Evolutionary conservation across 2,113 vertebrate genomes (phyloP).

Genomic region (Buteo buteo): DNA sequence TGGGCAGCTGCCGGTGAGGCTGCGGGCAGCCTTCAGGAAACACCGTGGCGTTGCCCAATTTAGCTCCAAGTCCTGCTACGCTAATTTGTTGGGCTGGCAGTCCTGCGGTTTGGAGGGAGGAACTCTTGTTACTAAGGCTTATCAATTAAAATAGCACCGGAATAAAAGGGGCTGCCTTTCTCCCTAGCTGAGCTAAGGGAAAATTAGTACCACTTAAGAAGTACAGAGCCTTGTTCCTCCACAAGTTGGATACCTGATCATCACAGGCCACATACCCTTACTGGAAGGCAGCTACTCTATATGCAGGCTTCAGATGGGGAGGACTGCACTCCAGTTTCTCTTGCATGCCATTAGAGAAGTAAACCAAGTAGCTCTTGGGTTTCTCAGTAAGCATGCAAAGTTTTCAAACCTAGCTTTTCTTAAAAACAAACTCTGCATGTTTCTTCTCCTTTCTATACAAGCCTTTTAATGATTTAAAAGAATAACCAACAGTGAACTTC

Average conservation of each 20-base stretch:
- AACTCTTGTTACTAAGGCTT: not conserved
- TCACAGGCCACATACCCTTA: not conserved
- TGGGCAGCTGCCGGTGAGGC: not conserved
- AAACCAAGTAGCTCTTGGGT: not conserved
- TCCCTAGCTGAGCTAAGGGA: not conserved
- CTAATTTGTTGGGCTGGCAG: not conserved
- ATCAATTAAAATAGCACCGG: not conserved
- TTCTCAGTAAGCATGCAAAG: not conserved
- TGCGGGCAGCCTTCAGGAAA: not conserved
- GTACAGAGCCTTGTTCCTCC: not conserved
- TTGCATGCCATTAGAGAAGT: not conserved
- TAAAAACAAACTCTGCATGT: not conserved
- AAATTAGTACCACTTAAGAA: not conserved
- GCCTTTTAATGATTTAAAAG: not conserved
- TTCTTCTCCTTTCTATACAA: not conserved
- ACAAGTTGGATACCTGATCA: not conserved
- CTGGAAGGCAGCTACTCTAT: not conserved
- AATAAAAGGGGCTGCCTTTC: not conserved
- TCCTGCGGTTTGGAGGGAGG: not conserved
- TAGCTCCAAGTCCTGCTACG: not conserved
- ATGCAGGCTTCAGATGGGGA: not conserved
- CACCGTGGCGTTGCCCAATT: fast-evolving
- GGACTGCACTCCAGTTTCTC: not conserved
- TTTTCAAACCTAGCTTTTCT: not conserved
- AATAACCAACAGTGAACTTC: not conserved